Evolutionary conservation across 2,113 vertebrate species (phyloP).

Genomic region (Loxodonta africana): DNA sequence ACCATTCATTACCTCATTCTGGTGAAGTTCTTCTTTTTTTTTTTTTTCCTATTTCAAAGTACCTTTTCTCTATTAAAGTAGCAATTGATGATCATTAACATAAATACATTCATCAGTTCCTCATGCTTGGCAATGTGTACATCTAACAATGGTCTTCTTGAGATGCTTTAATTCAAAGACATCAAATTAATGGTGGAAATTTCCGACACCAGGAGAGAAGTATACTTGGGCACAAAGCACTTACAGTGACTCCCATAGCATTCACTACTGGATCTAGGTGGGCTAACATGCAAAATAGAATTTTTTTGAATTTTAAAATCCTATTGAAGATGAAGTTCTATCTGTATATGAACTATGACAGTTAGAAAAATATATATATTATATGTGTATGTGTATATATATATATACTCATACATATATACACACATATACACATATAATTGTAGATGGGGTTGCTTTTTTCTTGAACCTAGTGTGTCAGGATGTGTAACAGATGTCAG

Average conservation of each 20-base stretch:
- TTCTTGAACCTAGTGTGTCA: conserved; percentile 61
- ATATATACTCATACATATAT: background rate
- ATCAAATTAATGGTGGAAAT: background rate
- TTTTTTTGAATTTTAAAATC: background rate
- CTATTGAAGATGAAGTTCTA: background rate
- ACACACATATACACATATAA: background rate
- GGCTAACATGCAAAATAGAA: background rate
- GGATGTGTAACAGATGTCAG: conserved; percentile 84
- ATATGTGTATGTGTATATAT: background rate
- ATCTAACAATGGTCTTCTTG: background rate
- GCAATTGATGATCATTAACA: background rate
- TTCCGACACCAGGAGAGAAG: background rate
- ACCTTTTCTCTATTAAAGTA: background rate
- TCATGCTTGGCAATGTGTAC: background rate
- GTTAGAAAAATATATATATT: background rate
- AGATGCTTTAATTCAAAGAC: background rate
- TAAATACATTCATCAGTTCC: background rate
- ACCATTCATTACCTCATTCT: background rate
- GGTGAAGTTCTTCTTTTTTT: background rate
- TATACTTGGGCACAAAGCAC: background rate
- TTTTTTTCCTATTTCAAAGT: background rate
- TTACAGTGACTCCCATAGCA: background rate
- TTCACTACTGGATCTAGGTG: background rate
- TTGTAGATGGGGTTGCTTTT: conserved; percentile 51
- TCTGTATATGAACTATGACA: background rate